A percentile compares a stretch with the other conserved stretches of the same genome.
Evolutionary conservation across 2,797 vertebrate genomes (phyloP).

Genomic region (Sciurus carolinensis): DNA sequence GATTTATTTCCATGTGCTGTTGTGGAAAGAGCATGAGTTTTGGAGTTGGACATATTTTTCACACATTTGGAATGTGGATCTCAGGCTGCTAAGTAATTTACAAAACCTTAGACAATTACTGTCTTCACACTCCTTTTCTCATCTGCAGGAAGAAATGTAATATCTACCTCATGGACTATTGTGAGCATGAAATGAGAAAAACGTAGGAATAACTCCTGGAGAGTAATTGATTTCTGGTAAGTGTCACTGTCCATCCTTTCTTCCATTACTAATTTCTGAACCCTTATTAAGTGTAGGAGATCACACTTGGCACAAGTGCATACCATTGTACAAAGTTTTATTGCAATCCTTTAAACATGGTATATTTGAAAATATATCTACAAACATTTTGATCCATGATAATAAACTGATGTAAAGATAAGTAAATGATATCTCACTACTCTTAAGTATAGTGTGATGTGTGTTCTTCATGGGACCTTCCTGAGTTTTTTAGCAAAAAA

Average conservation of each 20-base stretch:
- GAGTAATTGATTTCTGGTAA: neutral
- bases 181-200: neutral
- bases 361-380: neutral
- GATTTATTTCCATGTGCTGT: neutral
- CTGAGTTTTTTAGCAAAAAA: neutral
- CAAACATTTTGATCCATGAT: neutral
- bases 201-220: neutral
- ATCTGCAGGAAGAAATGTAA: neutral
- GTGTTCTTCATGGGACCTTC: neutral
- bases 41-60: neutral
- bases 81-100: neutral
- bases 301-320: neutral
- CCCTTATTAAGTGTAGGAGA: accelerated
- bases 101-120: neutral
- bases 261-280: neutral
- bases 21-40: neutral
- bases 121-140: neutral
- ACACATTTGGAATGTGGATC: neutral
- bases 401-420: neutral
- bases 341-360: neutral
- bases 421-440: neutral
- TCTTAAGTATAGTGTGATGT: too few species aligned
- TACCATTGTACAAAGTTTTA: neutral
- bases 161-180: neutral
- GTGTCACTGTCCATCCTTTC: neutral